These are phyloP conservation scores for Lepus timidus DNA, from an alignment of 2,113 vertebrate species.

Conservation along the genomic window DNA sequence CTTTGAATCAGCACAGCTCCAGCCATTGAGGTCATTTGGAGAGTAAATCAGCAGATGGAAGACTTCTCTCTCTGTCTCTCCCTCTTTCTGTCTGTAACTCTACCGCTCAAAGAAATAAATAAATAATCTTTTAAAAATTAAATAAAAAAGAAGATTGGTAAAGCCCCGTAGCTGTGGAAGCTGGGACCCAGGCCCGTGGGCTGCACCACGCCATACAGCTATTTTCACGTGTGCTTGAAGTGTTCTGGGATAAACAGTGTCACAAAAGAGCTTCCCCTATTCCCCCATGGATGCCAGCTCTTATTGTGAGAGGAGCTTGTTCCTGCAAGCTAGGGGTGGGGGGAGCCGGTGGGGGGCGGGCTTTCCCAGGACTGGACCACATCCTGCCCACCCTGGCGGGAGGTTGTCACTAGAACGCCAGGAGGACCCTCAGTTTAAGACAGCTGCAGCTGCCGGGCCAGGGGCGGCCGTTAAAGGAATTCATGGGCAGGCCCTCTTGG, in stretches of 20 bases:
- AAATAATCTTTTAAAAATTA: too few species aligned
- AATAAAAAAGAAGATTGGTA: background rate
- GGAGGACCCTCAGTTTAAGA: background rate
- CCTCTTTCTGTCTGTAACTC: too few species aligned
- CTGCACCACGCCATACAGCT: background rate
- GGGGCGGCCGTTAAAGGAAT: background rate
- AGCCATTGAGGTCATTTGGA: too few species aligned
- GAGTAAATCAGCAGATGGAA: too few species aligned
- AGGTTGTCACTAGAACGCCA: background rate
- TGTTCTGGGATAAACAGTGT: background rate
- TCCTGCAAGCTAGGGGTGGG: background rate
- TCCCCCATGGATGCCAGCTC: background rate
- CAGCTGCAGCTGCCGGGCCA: background rate
- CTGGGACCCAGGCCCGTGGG: background rate
- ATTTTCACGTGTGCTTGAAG: slow-evolving; percentile 30
- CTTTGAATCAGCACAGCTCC: too few species aligned
- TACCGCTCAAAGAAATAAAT: too few species aligned
- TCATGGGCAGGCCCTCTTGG: background rate
- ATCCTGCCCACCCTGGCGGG: background rate
- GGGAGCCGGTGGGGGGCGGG: too few species aligned
- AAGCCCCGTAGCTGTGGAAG: background rate
- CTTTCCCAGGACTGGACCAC: background rate
- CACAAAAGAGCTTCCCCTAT: background rate
- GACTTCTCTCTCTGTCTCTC: too few species aligned
- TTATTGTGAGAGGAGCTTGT: background rate